A percentile compares a stretch with the other conserved stretches of the same genome.
These are phyloP conservation scores for Pitangus sulphuratus DNA, from an alignment of 2,797 vertebrate species.

Conservation along the genomic window DNA sequence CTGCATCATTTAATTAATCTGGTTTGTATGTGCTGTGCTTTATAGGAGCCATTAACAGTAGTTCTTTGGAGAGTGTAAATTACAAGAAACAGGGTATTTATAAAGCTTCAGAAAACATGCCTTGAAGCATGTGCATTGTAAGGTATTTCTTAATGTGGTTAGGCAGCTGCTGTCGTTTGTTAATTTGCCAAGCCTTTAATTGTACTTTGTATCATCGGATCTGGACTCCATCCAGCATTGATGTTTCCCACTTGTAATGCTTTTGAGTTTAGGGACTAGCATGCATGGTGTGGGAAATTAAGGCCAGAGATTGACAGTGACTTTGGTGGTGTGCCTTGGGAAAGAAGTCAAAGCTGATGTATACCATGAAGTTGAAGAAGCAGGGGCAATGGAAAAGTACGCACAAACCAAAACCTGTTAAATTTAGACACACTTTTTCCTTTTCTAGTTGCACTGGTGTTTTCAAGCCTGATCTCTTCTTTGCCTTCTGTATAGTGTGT, in stretches of 20 bases:
- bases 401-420: background rate
- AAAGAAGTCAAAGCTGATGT: background rate
- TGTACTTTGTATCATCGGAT: background rate
- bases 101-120: background rate
- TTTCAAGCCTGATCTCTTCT: background rate
- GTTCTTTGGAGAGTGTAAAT: background rate
- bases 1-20: background rate
- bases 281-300: background rate
- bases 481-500: background rate
- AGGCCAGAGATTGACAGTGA: background rate
- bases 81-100: background rate
- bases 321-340: background rate
- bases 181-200: background rate
- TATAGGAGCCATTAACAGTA: background rate
- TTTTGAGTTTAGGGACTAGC: background rate
- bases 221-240: background rate
- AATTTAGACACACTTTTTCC: background rate
- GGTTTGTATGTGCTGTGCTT: background rate
- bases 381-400: fast-evolving
- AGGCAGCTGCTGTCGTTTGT: background rate
- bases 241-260: background rate
- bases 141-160: background rate
- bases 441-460: background rate
- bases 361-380: background rate
- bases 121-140: background rate